phyloP scores from a whole-genome alignment of 2,888 invertebrate species.

The Lottia gigantea region DNA sequence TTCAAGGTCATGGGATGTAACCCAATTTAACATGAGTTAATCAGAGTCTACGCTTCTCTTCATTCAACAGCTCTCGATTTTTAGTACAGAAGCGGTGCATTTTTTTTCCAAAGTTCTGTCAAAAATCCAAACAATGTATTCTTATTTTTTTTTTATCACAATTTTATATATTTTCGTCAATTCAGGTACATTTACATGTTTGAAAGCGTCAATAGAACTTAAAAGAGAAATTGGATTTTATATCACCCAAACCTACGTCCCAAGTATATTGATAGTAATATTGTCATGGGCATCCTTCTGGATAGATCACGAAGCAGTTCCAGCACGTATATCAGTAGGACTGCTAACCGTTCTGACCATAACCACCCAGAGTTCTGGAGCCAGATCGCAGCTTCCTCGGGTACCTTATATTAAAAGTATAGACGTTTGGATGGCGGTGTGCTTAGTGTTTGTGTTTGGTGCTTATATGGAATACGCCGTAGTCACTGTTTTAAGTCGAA shows the following conservation, averaged over 20 bases:
- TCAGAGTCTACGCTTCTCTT: too few species aligned
- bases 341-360: slow-evolving; percentile 49
- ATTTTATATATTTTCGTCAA: slow-evolving; percentile 11
- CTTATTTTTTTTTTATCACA: too few species aligned
- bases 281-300: slow-evolving; percentile 45
- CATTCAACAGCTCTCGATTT: too few species aligned
- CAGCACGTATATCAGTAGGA: slow-evolving; percentile 45
- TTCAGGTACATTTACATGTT: slow-evolving; percentile 36
- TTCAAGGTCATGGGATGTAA: too few species aligned
- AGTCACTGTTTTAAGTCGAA: slow-evolving; percentile 11
- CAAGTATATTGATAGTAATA: slow-evolving; percentile 39
- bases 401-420: slow-evolving; percentile 37
- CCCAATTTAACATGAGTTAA: too few species aligned
- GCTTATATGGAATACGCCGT: slow-evolving; percentile 21
- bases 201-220: slow-evolving; percentile 31
- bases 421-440: slow-evolving; percentile 23
- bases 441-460: slow-evolving; percentile 21
- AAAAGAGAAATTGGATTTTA: slow-evolving; percentile 34
- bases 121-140: too few species aligned
- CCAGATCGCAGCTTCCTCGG: slow-evolving; percentile 35
- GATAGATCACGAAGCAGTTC: slow-evolving; percentile 43
- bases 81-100: too few species aligned
- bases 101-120: too few species aligned
- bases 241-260: slow-evolving; percentile 37
- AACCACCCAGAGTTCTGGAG: slow-evolving; percentile 44